A percentile compares a stretch with the other conserved stretches of the same genome.
Conservation (phyloP, 2,888 invertebrate species). For the Magallana nippona region DNA sequence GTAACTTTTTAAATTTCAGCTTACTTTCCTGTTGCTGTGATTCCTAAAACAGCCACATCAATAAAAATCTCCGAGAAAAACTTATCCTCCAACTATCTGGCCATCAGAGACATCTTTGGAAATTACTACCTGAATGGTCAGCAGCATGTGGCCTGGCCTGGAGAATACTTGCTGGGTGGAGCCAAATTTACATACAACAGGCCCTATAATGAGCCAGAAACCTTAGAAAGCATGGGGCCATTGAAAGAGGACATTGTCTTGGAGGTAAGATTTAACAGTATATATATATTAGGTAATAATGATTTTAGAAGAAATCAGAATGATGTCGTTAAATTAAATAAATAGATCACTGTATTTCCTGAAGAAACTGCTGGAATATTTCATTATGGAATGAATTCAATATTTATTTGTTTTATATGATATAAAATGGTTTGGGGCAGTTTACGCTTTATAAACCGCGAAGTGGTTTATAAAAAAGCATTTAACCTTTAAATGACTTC, state of each 20-base stretch:
- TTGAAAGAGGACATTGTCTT: conserved; percentile 92
- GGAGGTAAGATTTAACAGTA: conserved; percentile 84
- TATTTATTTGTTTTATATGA: too few relatives aligned
- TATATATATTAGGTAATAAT: not conserved
- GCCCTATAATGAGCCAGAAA: conserved; percentile 85
- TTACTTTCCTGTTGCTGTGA: conserved; percentile 70
- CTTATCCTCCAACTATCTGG: conserved; percentile 94
- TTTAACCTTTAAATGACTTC: too few relatives aligned
- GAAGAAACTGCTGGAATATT: not conserved
- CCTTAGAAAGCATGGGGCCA: conserved; percentile 91
- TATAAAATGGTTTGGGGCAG: too few relatives aligned
- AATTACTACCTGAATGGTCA: conserved; percentile 96
- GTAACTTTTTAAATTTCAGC: conserved; percentile 53
- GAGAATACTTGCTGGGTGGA: conserved; percentile 89
- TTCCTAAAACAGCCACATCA: conserved; percentile 67
- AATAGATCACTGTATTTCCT: too few relatives aligned
- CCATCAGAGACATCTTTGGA: conserved; percentile 90
- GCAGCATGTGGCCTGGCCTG: conserved; percentile 95
- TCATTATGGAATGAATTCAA: too few relatives aligned
- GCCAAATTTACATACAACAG: conserved; percentile 93
- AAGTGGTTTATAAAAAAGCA: too few relatives aligned
- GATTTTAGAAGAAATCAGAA: too few relatives aligned
- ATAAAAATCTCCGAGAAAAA: conserved; percentile 86
- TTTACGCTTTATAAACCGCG: too few relatives aligned
- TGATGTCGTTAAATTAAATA: too few relatives aligned